phyloP scores from a whole-genome alignment of 2,888 invertebrate genomes.

The Chironomus tentans region DNA sequence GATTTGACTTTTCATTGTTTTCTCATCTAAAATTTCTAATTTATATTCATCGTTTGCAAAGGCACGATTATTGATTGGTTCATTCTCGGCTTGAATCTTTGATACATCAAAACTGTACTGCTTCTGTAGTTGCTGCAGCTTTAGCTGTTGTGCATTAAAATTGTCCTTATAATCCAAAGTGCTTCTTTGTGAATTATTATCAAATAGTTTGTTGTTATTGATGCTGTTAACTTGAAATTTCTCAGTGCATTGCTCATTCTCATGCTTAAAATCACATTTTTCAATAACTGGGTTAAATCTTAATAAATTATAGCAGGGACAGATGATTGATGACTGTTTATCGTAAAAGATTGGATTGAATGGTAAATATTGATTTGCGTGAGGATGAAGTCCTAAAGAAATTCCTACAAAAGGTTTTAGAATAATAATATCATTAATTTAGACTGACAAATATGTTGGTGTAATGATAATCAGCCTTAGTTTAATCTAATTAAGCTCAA shows the following conservation, averaged over 20 bases:
- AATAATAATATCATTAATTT: too few relatives aligned
- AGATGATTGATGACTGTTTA: slow-evolving; percentile 36
- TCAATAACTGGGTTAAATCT: slow-evolving; percentile 36
- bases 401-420: not conserved
- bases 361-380: not conserved
- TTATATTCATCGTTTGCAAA: slow-evolving; percentile 25
- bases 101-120: slow-evolving; percentile 21
- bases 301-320: slow-evolving; percentile 39
- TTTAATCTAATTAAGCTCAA: too few relatives aligned
- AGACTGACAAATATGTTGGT: too few relatives aligned
- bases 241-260: slow-evolving; percentile 35
- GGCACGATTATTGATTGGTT: slow-evolving; percentile 35
- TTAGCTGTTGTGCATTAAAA: slow-evolving; percentile 34
- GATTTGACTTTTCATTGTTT: slow-evolving; percentile 30
- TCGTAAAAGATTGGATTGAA: slow-evolving; percentile 28
- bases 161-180: slow-evolving; percentile 36
- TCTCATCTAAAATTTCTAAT: slow-evolving; percentile 37
- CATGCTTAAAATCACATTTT: slow-evolving; percentile 36
- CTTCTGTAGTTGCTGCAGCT: slow-evolving; percentile 37
- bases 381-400: not conserved
- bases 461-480: too few relatives aligned
- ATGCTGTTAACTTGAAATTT: slow-evolving; percentile 35
- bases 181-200: slow-evolving; percentile 31
- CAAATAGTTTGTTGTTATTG: slow-evolving; percentile 31
- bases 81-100: slow-evolving; percentile 4